These are phyloP conservation scores for Lithobates sylvaticus DNA, from an alignment of 2,797 vertebrate genomes.

Conservation along the genomic window DNA sequence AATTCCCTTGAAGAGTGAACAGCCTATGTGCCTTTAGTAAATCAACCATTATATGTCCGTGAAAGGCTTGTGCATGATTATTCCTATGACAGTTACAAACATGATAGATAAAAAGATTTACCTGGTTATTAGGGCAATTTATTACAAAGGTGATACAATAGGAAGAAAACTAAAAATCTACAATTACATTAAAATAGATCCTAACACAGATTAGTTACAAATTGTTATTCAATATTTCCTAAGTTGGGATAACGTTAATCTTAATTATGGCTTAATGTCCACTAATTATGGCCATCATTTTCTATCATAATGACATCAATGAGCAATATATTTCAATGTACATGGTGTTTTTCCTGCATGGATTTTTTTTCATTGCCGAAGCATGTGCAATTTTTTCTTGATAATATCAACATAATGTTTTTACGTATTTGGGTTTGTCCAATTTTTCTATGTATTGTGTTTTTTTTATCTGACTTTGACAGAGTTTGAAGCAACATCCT, in stretches of 20 bases:
- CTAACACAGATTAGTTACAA: conserved; percentile 35
- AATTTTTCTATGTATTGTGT: not conserved
- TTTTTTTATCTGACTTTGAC: not conserved
- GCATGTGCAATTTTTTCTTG: too few relatives aligned
- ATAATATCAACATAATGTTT: too few relatives aligned
- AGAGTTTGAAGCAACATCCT: not conserved
- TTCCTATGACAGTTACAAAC: conserved; percentile 23
- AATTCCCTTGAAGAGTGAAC: too few relatives aligned
- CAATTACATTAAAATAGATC: conserved; percentile 9
- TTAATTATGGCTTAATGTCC: not conserved
- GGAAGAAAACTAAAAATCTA: not conserved
- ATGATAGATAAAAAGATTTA: conserved; percentile 39
- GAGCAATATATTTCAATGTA: not conserved
- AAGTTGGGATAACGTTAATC: not conserved
- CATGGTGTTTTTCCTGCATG: not conserved
- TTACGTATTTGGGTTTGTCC: too few relatives aligned
- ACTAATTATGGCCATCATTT: not conserved
- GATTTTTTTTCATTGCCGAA: too few relatives aligned
- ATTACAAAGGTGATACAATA: conserved; percentile 11
- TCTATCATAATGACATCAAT: not conserved
- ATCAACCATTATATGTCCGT: not conserved
- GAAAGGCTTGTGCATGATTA: conserved; percentile 17
- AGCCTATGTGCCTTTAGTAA: too few relatives aligned
- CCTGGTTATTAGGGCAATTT: conserved; percentile 14
- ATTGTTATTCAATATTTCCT: not conserved